phyloP scores from a whole-genome alignment of 1,140 invertebrate genomes.

The Habropoda laboriosa region DNA sequence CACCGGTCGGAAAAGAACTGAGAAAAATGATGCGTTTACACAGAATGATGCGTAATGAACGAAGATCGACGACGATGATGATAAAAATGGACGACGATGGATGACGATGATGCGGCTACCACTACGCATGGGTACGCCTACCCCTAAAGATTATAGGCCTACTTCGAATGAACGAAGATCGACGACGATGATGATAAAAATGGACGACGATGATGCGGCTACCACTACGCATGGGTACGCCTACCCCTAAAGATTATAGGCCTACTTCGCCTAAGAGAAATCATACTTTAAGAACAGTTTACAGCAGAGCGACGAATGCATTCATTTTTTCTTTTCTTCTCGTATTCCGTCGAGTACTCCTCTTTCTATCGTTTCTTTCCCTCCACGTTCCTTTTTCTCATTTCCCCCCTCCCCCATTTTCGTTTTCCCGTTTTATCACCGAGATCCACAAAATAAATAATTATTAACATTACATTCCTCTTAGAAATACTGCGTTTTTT shows the following conservation, averaged over 20 bases:
- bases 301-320: constrained; percentile 54
- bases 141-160: constrained; percentile 54
- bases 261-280: constrained; percentile 62
- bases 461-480: constrained; percentile 80
- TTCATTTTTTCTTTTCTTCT: background rate
- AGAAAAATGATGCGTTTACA: constrained; percentile 73
- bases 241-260: constrained; percentile 55
- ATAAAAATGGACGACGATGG: no score
- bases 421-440: constrained; percentile 40
- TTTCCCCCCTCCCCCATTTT: background rate
- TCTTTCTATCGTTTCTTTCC: background rate
- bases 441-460: constrained; percentile 82
- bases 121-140: constrained; percentile 70
- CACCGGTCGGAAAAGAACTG: background rate
- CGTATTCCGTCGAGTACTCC: background rate
- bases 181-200: no score
- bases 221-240: constrained; percentile 71
- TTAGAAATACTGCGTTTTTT: constrained; percentile 80
- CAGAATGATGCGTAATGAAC: no score
- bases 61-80: no score
- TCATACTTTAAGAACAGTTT: constrained; percentile 33
- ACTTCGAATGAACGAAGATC: no score
- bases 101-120: constrained; percentile 62
- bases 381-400: constrained; percentile 35
- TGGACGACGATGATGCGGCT: constrained; percentile 63